Conservation (phyloP, 2,797 vertebrate species). For the Liasis olivaceus region DNA sequence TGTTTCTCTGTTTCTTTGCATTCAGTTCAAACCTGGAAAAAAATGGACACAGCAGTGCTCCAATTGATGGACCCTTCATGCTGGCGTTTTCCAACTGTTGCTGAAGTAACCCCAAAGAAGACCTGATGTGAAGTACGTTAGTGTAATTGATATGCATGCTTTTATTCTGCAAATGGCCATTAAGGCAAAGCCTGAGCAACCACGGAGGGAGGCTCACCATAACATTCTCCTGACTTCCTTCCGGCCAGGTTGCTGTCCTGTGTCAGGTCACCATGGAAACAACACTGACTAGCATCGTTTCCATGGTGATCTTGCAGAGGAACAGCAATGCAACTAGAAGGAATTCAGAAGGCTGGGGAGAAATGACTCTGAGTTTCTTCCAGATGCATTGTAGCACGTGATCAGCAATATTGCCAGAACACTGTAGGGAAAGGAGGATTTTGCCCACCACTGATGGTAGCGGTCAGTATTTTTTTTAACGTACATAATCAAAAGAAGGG, state of each 20-base stretch:
- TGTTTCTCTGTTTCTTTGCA: too few species aligned
- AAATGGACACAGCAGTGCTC: neutral
- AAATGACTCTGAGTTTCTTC: neutral
- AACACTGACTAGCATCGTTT: neutral
- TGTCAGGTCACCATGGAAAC: neutral
- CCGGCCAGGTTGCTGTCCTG: neutral
- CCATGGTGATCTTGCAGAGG: neutral
- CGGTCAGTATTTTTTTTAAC: neutral
- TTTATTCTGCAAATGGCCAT: too few species aligned
- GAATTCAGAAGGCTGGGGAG: neutral
- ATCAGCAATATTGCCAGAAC: neutral
- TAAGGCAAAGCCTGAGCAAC: neutral
- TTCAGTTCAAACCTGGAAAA: neutral
- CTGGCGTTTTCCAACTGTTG: too few species aligned
- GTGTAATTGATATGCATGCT: too few species aligned
- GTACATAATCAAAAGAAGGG: neutral
- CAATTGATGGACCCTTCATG: too few species aligned
- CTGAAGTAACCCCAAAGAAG: too few species aligned
- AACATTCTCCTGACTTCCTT: neutral
- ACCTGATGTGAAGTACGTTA: too few species aligned
- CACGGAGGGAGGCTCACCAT: neutral
- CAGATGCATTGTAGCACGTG: neutral
- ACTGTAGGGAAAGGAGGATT: neutral
- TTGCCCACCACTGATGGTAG: neutral
- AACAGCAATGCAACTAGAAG: neutral